phyloP scores from a whole-genome alignment of 2,888 invertebrate species.

The Oligia fasciuncula region DNA sequence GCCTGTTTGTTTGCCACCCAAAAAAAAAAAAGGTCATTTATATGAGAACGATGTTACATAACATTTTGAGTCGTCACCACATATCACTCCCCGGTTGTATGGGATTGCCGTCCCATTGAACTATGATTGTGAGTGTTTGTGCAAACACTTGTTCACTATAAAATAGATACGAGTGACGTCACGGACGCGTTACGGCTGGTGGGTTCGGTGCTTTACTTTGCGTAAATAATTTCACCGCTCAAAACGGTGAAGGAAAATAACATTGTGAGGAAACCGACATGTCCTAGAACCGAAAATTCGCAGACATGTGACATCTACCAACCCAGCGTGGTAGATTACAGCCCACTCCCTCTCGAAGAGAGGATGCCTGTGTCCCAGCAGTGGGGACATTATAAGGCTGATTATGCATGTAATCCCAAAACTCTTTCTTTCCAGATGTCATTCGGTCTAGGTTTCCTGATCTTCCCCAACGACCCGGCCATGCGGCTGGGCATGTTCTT shows the following conservation, averaged over 20 bases:
- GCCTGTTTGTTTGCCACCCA: background rate
- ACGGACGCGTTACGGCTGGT: no score
- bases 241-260: background rate
- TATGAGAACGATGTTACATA: background rate
- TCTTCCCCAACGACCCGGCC: conserved; percentile 91
- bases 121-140: background rate
- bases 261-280: background rate
- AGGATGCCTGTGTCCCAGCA: background rate
- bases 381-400: background rate
- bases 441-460: conserved; percentile 92
- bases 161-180: no score
- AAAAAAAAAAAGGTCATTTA: background rate
- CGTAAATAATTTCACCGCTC: background rate
- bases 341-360: background rate
- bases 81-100: no score
- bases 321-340: background rate
- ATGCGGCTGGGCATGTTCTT: conserved; percentile 97
- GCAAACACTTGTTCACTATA: no score
- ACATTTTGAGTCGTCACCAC: background rate
- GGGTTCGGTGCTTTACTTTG: background rate
- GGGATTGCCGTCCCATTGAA: background rate
- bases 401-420: background rate
- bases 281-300: background rate
- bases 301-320: background rate
- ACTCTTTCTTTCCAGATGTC: conserved; percentile 89